These are phyloP conservation scores for Gulo gulo DNA, from an alignment of 2,113 vertebrate genomes.

Conservation along the genomic window DNA sequence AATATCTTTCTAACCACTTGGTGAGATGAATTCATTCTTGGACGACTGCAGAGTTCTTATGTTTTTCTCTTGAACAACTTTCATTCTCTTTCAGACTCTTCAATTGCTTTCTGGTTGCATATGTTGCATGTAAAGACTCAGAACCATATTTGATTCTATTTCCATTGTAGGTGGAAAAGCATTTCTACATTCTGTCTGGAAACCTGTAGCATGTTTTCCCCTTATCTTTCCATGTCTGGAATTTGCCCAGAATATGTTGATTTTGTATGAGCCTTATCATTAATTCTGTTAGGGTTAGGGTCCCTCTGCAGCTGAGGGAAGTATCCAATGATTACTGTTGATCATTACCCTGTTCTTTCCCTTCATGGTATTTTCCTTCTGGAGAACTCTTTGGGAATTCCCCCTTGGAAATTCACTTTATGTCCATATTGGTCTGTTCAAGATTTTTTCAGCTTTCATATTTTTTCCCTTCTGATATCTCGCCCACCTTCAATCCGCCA, in stretches of 20 bases:
- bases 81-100: too few relatives aligned
- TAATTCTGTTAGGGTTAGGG: background rate
- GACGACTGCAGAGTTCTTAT: background rate
- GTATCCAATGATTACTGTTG: background rate
- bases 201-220: background rate
- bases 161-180: background rate
- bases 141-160: background rate
- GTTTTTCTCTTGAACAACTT: background rate
- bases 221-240: background rate
- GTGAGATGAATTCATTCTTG: background rate
- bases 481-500: background rate
- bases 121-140: background rate
- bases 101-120: background rate
- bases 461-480: background rate
- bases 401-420: background rate
- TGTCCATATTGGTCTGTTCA: background rate
- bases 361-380: background rate
- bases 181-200: background rate
- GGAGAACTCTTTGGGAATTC: background rate
- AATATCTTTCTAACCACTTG: background rate
- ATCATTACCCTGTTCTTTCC: background rate
- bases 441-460: background rate
- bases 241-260: background rate
- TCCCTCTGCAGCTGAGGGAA: background rate
- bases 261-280: background rate